A percentile compares a stretch with the other conserved stretches of the same genome.
These are phyloP conservation scores for Sarcoramphus papa DNA, from an alignment of 2,797 vertebrate genomes.

Conservation along the genomic window DNA sequence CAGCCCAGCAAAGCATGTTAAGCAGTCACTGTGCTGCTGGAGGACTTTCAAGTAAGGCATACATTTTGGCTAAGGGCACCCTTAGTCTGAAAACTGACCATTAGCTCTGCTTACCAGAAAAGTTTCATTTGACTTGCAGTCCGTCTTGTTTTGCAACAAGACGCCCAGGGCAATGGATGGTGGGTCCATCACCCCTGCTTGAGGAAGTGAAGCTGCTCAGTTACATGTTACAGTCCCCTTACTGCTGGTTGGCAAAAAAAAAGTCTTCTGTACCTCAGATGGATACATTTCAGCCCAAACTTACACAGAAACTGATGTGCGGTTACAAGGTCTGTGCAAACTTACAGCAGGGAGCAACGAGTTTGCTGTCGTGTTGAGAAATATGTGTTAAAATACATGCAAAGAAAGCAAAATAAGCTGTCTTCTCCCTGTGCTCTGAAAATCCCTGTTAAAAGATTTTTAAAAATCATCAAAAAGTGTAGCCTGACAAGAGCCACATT, in stretches of 20 bases:
- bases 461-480: neutral
- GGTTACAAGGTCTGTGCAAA: neutral
- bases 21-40: neutral
- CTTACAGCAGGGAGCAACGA: neutral
- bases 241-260: neutral
- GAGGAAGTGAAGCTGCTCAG: neutral
- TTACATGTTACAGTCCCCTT: neutral
- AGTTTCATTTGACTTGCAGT: neutral
- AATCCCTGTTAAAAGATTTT: neutral
- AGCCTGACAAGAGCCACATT: neutral
- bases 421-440: neutral
- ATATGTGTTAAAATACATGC: neutral
- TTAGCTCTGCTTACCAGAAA: neutral
- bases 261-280: neutral
- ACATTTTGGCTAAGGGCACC: neutral
- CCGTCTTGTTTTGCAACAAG: neutral
- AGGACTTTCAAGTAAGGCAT: neutral
- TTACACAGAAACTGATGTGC: neutral
- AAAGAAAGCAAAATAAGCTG: neutral
- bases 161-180: neutral
- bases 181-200: rapidly evolving
- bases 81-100: neutral
- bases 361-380: neutral
- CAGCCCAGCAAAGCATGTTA: rapidly evolving
- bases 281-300: neutral